phyloP scores from a whole-genome alignment of 2,797 vertebrate species.

The Acipenser transmontanus region DNA sequence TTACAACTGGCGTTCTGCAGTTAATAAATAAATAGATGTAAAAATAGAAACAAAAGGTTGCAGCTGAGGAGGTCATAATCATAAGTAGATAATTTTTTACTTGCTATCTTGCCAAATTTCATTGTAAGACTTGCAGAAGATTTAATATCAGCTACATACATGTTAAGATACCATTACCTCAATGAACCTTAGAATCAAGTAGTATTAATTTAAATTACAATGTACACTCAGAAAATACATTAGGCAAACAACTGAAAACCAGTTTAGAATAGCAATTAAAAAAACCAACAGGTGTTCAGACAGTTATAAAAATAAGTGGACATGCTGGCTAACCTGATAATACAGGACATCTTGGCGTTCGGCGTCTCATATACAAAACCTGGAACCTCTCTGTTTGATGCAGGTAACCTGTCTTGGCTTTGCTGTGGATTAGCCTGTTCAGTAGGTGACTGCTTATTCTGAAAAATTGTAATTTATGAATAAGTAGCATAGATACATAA shows the following conservation, averaged over 20 bases:
- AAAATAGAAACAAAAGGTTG: background rate
- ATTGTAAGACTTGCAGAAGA: no score
- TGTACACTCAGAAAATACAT: no score
- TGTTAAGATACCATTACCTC: no score
- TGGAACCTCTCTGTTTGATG: constrained; percentile 49
- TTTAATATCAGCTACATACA: no score
- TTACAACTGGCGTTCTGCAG: constrained; percentile 76
- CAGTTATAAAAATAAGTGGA: no score
- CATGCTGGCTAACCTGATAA: constrained; percentile 44
- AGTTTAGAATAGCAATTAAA: no score
- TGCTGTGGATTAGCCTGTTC: constrained; percentile 42
- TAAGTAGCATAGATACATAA: background rate
- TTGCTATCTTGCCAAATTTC: no score
- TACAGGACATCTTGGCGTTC: constrained; percentile 41
- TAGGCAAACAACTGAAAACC: no score
- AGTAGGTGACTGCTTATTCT: constrained; percentile 56
- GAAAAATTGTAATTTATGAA: constrained; percentile 7
- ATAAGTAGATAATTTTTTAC: no score
- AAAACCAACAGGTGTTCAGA: no score
- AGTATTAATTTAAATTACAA: no score
- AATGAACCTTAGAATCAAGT: no score
- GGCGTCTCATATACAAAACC: constrained; percentile 66
- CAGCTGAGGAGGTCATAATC: background rate
- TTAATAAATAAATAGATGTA: constrained; percentile 28
- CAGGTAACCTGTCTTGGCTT: constrained; percentile 47